These are phyloP conservation scores for Dromas ardeola DNA, from an alignment of 2,113 vertebrate species.

Conservation along the genomic window DNA sequence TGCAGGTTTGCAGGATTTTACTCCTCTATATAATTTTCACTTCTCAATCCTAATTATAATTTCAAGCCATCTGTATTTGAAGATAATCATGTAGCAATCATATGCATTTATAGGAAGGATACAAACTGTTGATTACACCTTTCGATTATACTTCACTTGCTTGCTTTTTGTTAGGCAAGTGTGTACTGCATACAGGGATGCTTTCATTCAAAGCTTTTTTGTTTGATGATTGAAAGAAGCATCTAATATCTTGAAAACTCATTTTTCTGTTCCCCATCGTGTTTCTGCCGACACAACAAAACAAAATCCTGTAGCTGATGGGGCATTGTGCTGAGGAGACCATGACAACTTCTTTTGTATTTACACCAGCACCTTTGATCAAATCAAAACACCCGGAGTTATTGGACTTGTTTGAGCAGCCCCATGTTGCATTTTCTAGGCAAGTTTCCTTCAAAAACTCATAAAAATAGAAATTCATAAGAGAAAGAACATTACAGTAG, in stretches of 20 bases:
- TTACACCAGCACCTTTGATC: not conserved
- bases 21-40: not conserved
- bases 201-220: not conserved
- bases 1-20: not conserved
- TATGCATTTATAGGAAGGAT: not conserved
- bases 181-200: not conserved
- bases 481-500: constrained; percentile 23
- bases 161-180: not conserved
- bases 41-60: not conserved
- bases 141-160: not conserved
- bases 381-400: constrained; percentile 17
- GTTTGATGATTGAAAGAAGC: not conserved
- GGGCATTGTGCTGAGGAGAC: constrained; percentile 5
- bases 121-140: not conserved
- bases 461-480: constrained; percentile 68
- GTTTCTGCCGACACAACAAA: constrained; percentile 21
- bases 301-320: not conserved
- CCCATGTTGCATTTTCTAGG: constrained; percentile 11
- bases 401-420: constrained; percentile 45
- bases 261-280: not conserved
- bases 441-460: constrained; percentile 44
- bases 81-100: not conserved
- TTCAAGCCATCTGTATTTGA: not conserved
- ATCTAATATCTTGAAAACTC: not conserved
- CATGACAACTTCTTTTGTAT: constrained; percentile 16